Evolutionary conservation across 1,140 invertebrate species (phyloP).

Genomic region (Drosophila seguyi): DNA sequence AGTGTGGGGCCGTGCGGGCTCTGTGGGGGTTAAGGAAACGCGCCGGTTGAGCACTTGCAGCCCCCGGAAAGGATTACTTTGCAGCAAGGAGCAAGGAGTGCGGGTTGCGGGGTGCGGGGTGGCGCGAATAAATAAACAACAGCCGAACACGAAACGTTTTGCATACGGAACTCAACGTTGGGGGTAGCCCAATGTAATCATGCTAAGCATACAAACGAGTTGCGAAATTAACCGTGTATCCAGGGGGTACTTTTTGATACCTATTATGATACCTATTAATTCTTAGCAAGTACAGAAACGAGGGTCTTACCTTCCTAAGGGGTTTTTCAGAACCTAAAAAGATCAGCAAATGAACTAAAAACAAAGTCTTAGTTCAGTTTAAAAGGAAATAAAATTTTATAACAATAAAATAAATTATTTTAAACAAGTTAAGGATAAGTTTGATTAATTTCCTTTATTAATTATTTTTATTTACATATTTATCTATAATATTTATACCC

Average conservation of each 20-base stretch:
- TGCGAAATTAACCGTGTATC: not conserved
- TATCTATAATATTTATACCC: not conserved
- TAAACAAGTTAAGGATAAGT: too few relatives aligned
- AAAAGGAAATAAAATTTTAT: too few relatives aligned
- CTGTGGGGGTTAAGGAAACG: not conserved
- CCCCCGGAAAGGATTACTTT: constrained; percentile 77
- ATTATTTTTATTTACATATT: not conserved
- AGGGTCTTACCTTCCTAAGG: not conserved
- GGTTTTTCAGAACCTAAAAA: too few relatives aligned
- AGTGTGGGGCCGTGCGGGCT: not conserved
- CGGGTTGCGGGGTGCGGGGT: constrained; percentile 5
- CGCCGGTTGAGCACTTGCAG: constrained; percentile 58
- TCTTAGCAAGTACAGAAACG: not conserved
- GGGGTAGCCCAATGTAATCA: constrained; percentile 45
- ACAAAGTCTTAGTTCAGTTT: too few relatives aligned
- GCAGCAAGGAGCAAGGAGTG: constrained; percentile 18
- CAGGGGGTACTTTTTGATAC: not conserved
- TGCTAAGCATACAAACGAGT: constrained; percentile 56
- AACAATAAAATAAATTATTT: too few relatives aligned
- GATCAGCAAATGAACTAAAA: not conserved
- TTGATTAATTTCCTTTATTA: not conserved
- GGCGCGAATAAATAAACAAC: constrained; percentile 59
- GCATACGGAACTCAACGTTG: constrained; percentile 44
- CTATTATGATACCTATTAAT: too few relatives aligned
- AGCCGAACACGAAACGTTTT: constrained; percentile 50